Percentiles rank a stretch among this genome's conserved stretches.
phyloP scores from a whole-genome alignment of 2,888 invertebrate genomes.

The Drosophila koepferae region DNA sequence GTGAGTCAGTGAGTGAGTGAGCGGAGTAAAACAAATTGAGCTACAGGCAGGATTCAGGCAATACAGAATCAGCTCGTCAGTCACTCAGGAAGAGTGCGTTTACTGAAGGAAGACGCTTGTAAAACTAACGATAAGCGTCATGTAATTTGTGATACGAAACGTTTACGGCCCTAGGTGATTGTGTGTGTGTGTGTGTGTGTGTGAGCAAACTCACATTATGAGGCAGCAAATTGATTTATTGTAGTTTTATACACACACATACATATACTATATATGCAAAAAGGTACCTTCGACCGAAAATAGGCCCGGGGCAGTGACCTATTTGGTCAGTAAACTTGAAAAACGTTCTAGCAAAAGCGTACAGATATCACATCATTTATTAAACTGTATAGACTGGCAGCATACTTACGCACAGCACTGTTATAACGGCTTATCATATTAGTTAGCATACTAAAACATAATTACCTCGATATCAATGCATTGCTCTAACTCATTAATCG shows the following conservation, averaged over 20 bases:
- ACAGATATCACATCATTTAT: constrained; percentile 10
- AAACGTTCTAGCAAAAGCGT: constrained; percentile 14
- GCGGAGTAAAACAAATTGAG: constrained; percentile 40
- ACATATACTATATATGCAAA: constrained; percentile 24
- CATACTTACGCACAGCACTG: constrained; percentile 4
- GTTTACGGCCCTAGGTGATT: constrained; percentile 41
- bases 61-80: constrained; percentile 17
- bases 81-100: constrained; percentile 39
- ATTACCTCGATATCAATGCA: constrained; percentile 1
- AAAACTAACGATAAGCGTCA: constrained; percentile 69
- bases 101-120: constrained; percentile 58
- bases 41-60: constrained; percentile 27
- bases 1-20: constrained; percentile 17
- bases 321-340: constrained; percentile 56
- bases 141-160: constrained; percentile 60
- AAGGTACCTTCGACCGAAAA: constrained; percentile 43
- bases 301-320: constrained; percentile 39
- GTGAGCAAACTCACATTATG: constrained; percentile 51
- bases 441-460: background rate
- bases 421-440: background rate
- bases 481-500: background rate
- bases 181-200: constrained; percentile 5
- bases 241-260: constrained; percentile 40
- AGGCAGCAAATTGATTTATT: constrained; percentile 66
- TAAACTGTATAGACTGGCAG: constrained; percentile 3